Evolutionary conservation across 1,140 invertebrate species (phyloP), one percentile per base, ranked within the genome.

Genomic region (Camponotus pennsylvanicus): DNA sequence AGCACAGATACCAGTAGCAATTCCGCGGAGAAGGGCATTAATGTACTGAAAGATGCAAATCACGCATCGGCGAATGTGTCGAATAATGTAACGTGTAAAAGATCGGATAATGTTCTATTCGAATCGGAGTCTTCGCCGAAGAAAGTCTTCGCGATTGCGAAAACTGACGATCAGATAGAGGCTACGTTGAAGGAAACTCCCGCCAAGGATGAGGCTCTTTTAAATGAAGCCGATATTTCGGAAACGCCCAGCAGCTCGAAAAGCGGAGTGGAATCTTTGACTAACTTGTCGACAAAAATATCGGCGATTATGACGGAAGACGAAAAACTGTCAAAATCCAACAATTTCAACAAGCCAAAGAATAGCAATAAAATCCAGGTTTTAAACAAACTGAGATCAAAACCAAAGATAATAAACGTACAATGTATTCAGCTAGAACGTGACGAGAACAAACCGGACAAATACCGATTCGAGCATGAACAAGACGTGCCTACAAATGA

Each of bases 211-310:
- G 94, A 95, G 0, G 83, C 71, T 77, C 52, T 88, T 0, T 84
- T 93, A 5, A 55, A 89, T 0, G 94, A 95, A 69, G 91, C 89
- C 0, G 80, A 89, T 15, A 95, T 95, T 73, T 94, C 93, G 0
- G 94, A 94, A 57, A 95, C 94, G 0, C 94, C 95, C 0, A 94
- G 88, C 37, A 93, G 93, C 55, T 93, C 94, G 0, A 94, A 95
- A 78, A 49, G 64, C 0, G 94, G 93, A 1, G 75, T 93, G 2
- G 93, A 94, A 37, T 92, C 73, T 18, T 15, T 92, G 0, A 93
- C 93, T 7, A 95, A 94, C 86, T 78, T 95, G 1, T 88, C 90
- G 7, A 92, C 92, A 0, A 95, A 94, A 77, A 93, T 94, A 52
- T 92, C 93, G 0, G 92, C 92, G 0, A 92, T 92, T 0, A 86